Evolutionary conservation across 2,888 invertebrate genomes (phyloP).

Genomic region (Meghimatium bilineatum): DNA sequence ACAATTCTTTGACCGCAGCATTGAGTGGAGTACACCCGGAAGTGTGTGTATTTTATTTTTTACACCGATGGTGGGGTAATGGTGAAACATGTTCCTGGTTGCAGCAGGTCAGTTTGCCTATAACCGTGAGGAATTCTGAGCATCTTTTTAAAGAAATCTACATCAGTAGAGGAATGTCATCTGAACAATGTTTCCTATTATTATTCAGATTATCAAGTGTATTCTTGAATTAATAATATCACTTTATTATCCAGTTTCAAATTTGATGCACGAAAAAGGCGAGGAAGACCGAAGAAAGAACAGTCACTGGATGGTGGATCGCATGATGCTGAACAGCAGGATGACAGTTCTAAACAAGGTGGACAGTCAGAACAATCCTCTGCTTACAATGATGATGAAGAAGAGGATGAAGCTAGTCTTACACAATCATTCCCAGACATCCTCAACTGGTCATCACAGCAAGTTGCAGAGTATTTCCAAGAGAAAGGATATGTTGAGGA

Average conservation of each 20-base stretch:
- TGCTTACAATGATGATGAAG: slow-evolving; percentile 25
- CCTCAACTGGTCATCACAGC: slow-evolving; percentile 46
- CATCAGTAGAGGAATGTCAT: no score
- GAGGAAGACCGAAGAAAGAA: slow-evolving; percentile 43
- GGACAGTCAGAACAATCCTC: slow-evolving; percentile 29
- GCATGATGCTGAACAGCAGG: not conserved
- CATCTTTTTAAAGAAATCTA: no score
- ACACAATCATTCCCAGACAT: slow-evolving; percentile 35
- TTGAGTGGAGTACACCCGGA: no score
- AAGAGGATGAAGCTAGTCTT: slow-evolving; percentile 7
- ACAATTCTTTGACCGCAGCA: no score
- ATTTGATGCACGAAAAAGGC: slow-evolving; percentile 34
- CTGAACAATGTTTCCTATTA: no score
- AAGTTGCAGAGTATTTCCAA: slow-evolving; percentile 48
- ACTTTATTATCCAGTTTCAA: slow-evolving; percentile 15
- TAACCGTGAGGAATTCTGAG: no score
- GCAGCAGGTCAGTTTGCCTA: no score
- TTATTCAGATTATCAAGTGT: no score
- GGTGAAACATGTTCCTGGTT: no score
- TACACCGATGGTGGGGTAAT: no score
- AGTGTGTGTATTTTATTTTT: no score
- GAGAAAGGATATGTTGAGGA: slow-evolving; percentile 41
- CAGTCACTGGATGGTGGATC: not conserved
- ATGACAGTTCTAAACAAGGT: slow-evolving; percentile 40
- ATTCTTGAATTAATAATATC: no score